Base-by-base conservation (phyloP, 2,797 vertebrate genomes). In the Orestias chungarensis region DNA sequence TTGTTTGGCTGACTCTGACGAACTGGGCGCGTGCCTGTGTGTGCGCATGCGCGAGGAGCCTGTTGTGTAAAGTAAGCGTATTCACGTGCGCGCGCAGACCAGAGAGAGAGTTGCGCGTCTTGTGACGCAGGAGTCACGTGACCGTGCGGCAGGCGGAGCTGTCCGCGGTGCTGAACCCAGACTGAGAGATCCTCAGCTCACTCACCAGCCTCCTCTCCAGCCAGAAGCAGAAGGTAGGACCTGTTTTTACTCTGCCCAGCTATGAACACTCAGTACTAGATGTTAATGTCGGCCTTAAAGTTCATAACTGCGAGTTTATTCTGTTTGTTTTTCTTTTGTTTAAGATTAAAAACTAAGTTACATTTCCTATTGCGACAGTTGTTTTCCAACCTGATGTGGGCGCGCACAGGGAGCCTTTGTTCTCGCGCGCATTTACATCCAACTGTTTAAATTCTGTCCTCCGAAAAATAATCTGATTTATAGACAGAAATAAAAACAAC, bases 161-260 rank as follows among this genome's bases (percentile, higher is more conserved):
- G 95, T 96, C 96, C 96, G 75, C 76, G 93, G 96, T 97, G 91
- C 97, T 97, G 96, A 96, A 89, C 89, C 64, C 89, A 86, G 80
- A 85, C 76, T 90, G 74, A 76, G 93, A 86, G 76, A 93, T 92
- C 92, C 76, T 75, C 81, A 86, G 76, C 57, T 73, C 84, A 55
- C 76, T 61, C 79, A 49, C 76, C 50, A 83, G 17, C 64, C 77
- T 80, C 33, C 0, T 11, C 8, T 61, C 1, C 62, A 82, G 87
- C 80, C 87, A 74, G 82, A 27, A n/a, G 42, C 75, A 70, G 9
- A 74, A 94, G 93, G 94, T 94, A 89, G 88, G 92, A 65, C 11
- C n/a, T n/a, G 44, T 71, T 52, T 27, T 52, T 12, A 3, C 20
- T 62, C 6, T 17, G 2, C 46, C 6, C 40, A 3, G 0, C 27